Evolutionary conservation across 2,888 invertebrate genomes (phyloP).

Genomic region (Cryptus armator): DNA sequence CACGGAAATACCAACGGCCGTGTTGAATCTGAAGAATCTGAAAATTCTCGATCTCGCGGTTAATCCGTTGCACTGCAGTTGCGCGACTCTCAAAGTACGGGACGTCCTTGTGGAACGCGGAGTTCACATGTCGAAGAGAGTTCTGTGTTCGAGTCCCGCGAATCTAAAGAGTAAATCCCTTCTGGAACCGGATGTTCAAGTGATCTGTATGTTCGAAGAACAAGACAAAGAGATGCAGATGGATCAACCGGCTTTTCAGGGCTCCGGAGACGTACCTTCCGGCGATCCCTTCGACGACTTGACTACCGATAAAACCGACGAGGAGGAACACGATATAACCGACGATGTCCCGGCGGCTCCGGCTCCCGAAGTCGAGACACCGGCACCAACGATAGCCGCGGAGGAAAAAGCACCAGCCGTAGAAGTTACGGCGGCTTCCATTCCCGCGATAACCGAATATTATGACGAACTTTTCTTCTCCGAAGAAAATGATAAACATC

Average conservation of each 20-base stretch:
- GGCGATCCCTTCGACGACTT: conserved; percentile 69
- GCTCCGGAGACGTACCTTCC: conserved; percentile 81
- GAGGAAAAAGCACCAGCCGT: not conserved
- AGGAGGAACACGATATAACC: conserved; percentile 22
- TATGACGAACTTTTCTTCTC: conserved; percentile 57
- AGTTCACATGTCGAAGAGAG: conserved; percentile 82
- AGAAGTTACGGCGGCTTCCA: conserved; percentile 4
- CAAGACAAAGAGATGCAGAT: conserved; percentile 86
- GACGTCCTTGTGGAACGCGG: conserved; percentile 86
- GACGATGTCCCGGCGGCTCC: conserved; percentile 41
- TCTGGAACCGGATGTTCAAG: conserved; percentile 86
- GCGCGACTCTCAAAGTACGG: conserved; percentile 88
- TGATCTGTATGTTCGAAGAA: conserved; percentile 77
- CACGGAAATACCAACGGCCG: conserved; percentile 87
- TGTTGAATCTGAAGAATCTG: conserved; percentile 87
- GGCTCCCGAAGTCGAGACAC: conserved; percentile 34
- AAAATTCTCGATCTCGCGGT: conserved; percentile 89
- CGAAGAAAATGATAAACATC: conserved; percentile 56
- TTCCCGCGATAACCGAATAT: conserved; percentile 27
- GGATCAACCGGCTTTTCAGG: conserved; percentile 86
- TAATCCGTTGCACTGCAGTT: conserved; percentile 91
- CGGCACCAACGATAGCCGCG: conserved; percentile 20
- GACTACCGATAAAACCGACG: conserved; percentile 49
- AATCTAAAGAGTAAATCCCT: conserved; percentile 87
- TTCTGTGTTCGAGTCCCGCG: conserved; percentile 87